Conservation (phyloP, 2,113 vertebrate species). For the Dascyllus trimaculatus region DNA sequence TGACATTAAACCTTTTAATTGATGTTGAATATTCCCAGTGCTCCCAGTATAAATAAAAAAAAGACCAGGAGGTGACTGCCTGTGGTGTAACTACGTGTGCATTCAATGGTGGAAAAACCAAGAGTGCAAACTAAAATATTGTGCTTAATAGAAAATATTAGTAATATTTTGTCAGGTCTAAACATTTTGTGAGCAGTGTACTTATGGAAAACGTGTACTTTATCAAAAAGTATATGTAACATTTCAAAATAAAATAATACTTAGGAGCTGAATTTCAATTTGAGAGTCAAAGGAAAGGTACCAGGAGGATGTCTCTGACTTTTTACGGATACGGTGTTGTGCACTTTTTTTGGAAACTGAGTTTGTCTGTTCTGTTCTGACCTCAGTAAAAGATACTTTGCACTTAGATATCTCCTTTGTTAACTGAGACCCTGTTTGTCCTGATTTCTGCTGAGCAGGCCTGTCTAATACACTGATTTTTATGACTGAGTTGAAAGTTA, state of each 20-base stretch:
- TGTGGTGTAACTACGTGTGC: slow-evolving; percentile 2
- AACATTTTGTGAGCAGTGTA: slow-evolving; percentile 28
- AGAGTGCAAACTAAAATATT: slow-evolving; percentile 17
- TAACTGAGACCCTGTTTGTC: background rate
- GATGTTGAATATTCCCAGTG: slow-evolving; percentile 13
- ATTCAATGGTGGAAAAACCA: background rate
- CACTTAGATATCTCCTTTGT: background rate
- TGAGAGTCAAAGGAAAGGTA: background rate
- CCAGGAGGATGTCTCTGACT: background rate
- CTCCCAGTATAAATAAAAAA: slow-evolving; percentile 15
- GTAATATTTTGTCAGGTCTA: background rate
- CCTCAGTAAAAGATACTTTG: slow-evolving; percentile 13
- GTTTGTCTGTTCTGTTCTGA: background rate
- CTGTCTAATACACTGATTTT: background rate
- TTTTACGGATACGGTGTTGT: slow-evolving; percentile 11
- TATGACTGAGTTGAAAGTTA: background rate
- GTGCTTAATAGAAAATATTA: slow-evolving; percentile 13
- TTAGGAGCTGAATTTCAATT: slow-evolving; percentile 14
- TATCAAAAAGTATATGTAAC: slow-evolving; percentile 1
- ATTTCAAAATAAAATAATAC: background rate
- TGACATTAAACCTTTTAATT: slow-evolving; percentile 17
- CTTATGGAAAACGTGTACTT: slow-evolving; percentile 7
- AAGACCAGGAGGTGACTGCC: background rate
- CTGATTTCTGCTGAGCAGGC: background rate
- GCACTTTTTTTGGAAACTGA: background rate